These are phyloP conservation scores for Pteronotus mesoamericanus DNA, from an alignment of 2,797 vertebrate genomes.

Conservation along the genomic window DNA sequence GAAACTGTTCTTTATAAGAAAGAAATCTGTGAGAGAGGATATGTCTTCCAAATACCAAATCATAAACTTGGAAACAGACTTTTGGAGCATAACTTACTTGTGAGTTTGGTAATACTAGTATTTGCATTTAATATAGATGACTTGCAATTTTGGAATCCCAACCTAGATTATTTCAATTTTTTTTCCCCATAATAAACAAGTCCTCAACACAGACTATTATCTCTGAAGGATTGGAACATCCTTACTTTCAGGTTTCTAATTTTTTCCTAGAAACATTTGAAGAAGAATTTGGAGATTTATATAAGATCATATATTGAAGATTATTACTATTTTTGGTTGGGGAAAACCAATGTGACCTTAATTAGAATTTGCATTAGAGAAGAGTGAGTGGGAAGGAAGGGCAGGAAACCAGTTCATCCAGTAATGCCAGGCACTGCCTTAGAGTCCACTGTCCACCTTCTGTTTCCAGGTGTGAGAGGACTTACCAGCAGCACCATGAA, in stretches of 20 bases:
- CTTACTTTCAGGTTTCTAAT: not conserved
- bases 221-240: not conserved
- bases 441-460: not conserved
- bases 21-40: not conserved
- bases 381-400: not conserved
- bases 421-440: not conserved
- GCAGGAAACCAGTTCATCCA: not conserved
- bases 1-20: constrained; percentile 38
- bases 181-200: no score
- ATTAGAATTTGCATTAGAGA: not conserved
- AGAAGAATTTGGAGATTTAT: not conserved
- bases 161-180: constrained; percentile 10
- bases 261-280: constrained; percentile 20
- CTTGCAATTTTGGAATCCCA: constrained; percentile 14
- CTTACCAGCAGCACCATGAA: constrained; percentile 92
- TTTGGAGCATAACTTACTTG: constrained; percentile 62
- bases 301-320: not conserved
- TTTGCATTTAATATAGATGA: not conserved
- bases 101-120: not conserved
- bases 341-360: not conserved
- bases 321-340: not conserved
- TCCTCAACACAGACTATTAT: not conserved
- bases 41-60: constrained; percentile 66
- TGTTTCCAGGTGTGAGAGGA: constrained; percentile 87
- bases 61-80: constrained; percentile 56